phyloP scores from a whole-genome alignment of 2,888 invertebrate genomes.

The Cantharis rufa region DNA sequence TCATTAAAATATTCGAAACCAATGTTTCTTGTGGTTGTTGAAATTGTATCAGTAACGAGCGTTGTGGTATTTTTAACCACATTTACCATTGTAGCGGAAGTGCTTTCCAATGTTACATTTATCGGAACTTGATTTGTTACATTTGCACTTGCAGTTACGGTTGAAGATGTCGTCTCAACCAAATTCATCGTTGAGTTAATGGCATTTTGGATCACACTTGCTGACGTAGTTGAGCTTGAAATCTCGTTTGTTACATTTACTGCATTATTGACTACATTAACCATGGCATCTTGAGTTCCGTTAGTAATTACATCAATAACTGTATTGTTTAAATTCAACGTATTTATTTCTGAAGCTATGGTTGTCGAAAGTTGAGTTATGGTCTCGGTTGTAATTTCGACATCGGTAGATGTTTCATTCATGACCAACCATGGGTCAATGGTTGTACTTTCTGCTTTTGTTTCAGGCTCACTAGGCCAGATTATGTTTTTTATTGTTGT shows the following conservation, averaged over 20 bases:
- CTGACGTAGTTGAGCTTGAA: slow-evolving; percentile 2
- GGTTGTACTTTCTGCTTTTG: too few relatives aligned
- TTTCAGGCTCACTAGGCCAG: too few relatives aligned
- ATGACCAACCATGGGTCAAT: too few relatives aligned
- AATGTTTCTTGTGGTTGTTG: neutral
- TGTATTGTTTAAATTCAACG: neutral
- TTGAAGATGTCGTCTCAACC: slow-evolving; percentile 1
- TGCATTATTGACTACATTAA: neutral
- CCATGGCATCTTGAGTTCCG: neutral
- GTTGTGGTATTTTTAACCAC: neutral
- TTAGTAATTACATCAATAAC: neutral
- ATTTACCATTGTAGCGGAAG: neutral
- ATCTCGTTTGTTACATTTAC: neutral
- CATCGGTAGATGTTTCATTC: too few relatives aligned
- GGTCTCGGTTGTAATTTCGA: too few relatives aligned
- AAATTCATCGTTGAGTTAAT: neutral
- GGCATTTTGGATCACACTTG: neutral
- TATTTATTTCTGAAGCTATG: neutral
- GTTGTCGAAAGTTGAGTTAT: neutral
- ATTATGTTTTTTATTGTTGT: too few relatives aligned
- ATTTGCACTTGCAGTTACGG: neutral
- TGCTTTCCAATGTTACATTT: slow-evolving; percentile 28
- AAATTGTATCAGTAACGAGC: neutral
- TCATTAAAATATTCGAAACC: neutral
- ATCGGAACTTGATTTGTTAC: slow-evolving; percentile 7